These are phyloP conservation scores for Craterocephalus amniculus DNA, from an alignment of 2,797 vertebrate species.

Conservation along the genomic window DNA sequence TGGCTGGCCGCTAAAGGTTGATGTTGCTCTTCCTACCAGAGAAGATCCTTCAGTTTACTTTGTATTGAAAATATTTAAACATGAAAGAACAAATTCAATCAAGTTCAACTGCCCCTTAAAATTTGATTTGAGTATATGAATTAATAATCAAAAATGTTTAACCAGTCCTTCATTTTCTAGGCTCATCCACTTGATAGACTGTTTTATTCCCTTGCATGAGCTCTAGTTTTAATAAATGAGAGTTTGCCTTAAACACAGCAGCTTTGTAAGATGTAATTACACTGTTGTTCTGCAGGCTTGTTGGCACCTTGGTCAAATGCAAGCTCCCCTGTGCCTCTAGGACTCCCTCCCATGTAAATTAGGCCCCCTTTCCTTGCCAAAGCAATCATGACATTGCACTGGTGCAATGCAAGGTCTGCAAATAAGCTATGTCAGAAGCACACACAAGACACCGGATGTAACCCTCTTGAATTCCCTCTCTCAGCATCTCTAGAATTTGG, in stretches of 20 bases:
- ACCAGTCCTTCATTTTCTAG: conserved; percentile 18
- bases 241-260: conserved; percentile 44
- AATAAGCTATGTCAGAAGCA: conserved; percentile 70
- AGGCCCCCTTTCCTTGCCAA: conserved; percentile 69
- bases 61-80: conserved; percentile 3
- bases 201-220: conserved; percentile 16
- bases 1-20: conserved; percentile 18
- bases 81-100: conserved; percentile 7
- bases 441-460: conserved; percentile 47
- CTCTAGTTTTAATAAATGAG: conserved; percentile 27
- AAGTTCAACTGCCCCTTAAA: neutral
- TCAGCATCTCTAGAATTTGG: conserved; percentile 64
- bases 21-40: neutral
- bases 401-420: conserved; percentile 66
- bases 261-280: conserved; percentile 68
- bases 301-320: conserved; percentile 74
- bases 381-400: conserved; percentile 76
- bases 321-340: conserved; percentile 64
- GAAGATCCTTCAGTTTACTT: neutral
- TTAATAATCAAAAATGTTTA: conserved; percentile 3
- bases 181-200: conserved; percentile 28
- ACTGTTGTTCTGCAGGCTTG: conserved; percentile 67
- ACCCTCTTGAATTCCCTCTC: conserved; percentile 56
- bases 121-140: conserved; percentile 3
- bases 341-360: conserved; percentile 74